Conservation (phyloP, 2,888 invertebrate species). For the Trissoscelio sp. region DNA sequence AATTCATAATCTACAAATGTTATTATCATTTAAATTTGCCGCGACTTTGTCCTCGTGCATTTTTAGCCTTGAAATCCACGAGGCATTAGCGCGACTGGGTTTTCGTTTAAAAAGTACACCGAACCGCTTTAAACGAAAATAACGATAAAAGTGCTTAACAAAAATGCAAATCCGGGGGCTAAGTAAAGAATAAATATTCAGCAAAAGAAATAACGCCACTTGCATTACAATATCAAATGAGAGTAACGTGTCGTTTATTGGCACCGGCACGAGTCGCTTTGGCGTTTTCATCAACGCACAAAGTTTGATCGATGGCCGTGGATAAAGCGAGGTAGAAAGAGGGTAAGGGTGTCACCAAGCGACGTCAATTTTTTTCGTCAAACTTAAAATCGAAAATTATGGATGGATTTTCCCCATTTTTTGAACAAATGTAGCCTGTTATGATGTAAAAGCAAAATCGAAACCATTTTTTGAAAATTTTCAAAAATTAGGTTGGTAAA, state of each 20-base stretch:
- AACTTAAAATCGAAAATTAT: too few relatives aligned
- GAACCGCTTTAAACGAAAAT: slow-evolving; percentile 63
- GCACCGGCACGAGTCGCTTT: slow-evolving; percentile 57
- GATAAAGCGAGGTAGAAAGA: too few relatives aligned
- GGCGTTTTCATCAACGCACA: slow-evolving; percentile 64
- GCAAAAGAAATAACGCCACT: slow-evolving; percentile 52
- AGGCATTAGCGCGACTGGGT: slow-evolving; percentile 20
- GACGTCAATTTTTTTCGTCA: too few relatives aligned
- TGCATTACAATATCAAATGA: slow-evolving; percentile 64
- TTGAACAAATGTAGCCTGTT: too few relatives aligned
- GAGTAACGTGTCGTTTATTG: slow-evolving; percentile 66
- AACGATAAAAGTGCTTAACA: slow-evolving; percentile 49
- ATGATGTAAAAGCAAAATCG: too few relatives aligned
- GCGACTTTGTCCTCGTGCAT: slow-evolving; percentile 14
- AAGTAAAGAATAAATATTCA: slow-evolving; percentile 66
- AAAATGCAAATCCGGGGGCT: slow-evolving; percentile 60
- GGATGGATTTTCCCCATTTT: too few relatives aligned
- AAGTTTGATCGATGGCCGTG: slow-evolving; percentile 67
- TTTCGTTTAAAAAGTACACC: slow-evolving; percentile 54
- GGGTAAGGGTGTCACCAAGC: too few relatives aligned
- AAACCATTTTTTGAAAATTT: too few relatives aligned
- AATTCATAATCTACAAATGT: slow-evolving; percentile 15
- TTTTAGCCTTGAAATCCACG: slow-evolving; percentile 8
- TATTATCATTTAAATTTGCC: slow-evolving; percentile 46
- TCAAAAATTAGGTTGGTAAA: too few relatives aligned